Percentiles rank a stretch among this genome's conserved stretches.
Conservation (phyloP, 2,113 vertebrate species). For the Sceloporus undulatus region DNA sequence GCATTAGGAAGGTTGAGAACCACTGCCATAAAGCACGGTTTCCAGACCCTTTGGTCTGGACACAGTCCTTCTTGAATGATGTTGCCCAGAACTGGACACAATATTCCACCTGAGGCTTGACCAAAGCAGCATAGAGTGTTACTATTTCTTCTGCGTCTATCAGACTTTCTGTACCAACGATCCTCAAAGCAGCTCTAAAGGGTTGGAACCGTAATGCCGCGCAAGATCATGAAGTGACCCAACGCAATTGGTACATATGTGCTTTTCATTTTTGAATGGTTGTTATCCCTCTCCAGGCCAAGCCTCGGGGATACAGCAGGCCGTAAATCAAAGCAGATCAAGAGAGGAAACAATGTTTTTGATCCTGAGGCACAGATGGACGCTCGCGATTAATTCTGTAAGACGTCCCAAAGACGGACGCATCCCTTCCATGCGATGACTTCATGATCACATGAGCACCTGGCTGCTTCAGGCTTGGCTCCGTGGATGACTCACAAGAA, state of each 20-base stretch:
- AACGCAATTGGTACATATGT: too few species aligned
- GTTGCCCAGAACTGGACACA: too few species aligned
- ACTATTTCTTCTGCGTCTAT: too few species aligned
- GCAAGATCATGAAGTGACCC: not conserved
- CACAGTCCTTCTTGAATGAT: too few species aligned
- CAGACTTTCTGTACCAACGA: not conserved
- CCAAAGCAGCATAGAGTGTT: too few species aligned
- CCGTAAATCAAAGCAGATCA: not conserved
- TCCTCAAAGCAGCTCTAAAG: not conserved
- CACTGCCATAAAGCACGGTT: too few species aligned
- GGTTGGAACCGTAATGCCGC: not conserved
- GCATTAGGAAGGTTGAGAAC: too few species aligned
- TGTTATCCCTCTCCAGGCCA: not conserved
- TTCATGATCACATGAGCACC: not conserved
- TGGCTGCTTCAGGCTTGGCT: not conserved
- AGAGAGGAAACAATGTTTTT: not conserved
- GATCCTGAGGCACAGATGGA: not conserved
- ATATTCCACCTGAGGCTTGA: too few species aligned
- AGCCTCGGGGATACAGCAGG: not conserved
- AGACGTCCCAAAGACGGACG: not conserved
- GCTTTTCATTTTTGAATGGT: too few species aligned
- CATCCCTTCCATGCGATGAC: not conserved
- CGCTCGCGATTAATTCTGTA: not conserved
- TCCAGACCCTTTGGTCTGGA: too few species aligned
- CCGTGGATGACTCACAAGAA: not conserved